These are phyloP conservation scores for Rhabdornis inornatus DNA, from an alignment of 2,113 vertebrate genomes.

Conservation along the genomic window DNA sequence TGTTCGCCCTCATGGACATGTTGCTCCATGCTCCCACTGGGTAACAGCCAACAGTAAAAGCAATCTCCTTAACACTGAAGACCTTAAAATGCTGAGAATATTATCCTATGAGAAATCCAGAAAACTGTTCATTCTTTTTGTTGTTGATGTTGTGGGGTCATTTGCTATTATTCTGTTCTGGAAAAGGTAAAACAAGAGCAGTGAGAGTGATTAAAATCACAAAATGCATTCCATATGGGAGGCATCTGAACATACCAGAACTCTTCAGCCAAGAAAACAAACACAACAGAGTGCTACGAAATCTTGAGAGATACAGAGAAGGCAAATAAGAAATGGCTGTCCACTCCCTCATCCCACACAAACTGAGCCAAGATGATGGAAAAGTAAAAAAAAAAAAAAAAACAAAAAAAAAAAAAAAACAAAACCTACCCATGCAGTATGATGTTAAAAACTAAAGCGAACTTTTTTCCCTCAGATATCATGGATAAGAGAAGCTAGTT, in stretches of 20 bases:
- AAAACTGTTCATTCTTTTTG: not conserved
- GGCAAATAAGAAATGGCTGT: not conserved
- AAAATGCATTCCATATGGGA: not conserved
- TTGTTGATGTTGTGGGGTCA: not conserved
- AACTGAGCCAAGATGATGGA: not conserved
- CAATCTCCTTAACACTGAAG: not conserved
- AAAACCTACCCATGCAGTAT: not conserved
- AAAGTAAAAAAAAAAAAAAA: not conserved
- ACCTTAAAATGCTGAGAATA: not conserved
- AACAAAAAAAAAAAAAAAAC: not conserved
- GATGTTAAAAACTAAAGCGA: not conserved
- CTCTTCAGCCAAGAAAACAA: not conserved
- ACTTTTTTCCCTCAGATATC: fast-evolving
- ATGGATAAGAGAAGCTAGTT: not conserved
- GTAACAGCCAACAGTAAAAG: not conserved
- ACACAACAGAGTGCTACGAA: not conserved
- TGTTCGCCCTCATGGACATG: not conserved
- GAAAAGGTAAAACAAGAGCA: conserved; percentile 7
- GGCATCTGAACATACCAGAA: not conserved
- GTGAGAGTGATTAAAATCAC: not conserved
- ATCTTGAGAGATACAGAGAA: not conserved
- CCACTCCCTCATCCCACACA: not conserved
- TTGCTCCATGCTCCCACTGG: not conserved
- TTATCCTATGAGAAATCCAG: not conserved
- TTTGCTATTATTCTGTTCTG: not conserved